These are phyloP conservation scores for Liasis olivaceus DNA, from an alignment of 2,797 vertebrate genomes.

Conservation along the genomic window DNA sequence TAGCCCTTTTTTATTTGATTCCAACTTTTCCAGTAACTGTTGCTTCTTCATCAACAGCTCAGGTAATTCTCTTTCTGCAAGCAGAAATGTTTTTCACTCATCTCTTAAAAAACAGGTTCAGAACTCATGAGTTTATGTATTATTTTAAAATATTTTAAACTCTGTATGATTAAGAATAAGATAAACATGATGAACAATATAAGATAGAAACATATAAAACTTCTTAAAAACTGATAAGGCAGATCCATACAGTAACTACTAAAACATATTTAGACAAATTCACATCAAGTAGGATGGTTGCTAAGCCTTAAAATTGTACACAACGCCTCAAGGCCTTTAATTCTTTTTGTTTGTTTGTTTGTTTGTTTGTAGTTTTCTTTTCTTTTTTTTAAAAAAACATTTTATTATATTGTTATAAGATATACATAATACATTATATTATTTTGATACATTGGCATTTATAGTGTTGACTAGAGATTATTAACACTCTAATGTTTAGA, in stretches of 20 bases:
- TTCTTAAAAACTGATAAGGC: neutral
- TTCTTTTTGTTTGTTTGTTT: neutral
- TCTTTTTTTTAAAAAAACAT: neutral
- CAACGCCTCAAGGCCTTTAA: neutral
- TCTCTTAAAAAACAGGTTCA: neutral
- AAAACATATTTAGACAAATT: neutral
- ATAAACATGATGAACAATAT: neutral
- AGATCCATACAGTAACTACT: neutral
- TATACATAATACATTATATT: neutral
- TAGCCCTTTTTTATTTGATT: slow-evolving; percentile 9
- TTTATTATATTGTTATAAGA: neutral
- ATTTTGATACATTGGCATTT: neutral
- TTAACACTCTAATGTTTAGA: neutral
- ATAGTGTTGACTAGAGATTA: neutral
- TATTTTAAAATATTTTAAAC: neutral
- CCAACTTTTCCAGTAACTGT: neutral
- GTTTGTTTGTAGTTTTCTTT: neutral
- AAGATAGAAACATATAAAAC: neutral
- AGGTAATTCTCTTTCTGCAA: slow-evolving; percentile 15
- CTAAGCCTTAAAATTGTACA: neutral
- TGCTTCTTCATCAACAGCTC: neutral
- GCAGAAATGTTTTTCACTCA: neutral
- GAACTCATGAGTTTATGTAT: neutral
- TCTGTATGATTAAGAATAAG: neutral
- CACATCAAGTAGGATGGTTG: neutral